Percentiles rank a stretch among this genome's conserved stretches.
These are phyloP conservation scores for Pseudorectes ferrugineus DNA, from an alignment of 2,113 vertebrate species.

Conservation along the genomic window DNA sequence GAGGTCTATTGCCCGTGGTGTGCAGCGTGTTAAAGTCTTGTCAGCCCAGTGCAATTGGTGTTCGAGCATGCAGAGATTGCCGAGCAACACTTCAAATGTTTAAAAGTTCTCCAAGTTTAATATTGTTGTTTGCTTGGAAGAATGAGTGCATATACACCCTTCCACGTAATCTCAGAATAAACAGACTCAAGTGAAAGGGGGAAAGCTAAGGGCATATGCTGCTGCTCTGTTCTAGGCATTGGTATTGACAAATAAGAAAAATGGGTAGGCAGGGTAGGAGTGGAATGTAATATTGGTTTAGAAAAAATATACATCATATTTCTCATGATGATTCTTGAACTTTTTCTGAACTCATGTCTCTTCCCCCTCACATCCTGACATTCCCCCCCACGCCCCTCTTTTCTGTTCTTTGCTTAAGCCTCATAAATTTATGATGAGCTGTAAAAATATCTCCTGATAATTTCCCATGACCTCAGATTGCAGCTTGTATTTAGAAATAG, in stretches of 20 bases:
- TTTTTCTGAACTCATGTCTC: background rate
- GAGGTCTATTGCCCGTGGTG: background rate
- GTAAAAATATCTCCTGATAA: background rate
- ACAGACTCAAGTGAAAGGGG: background rate
- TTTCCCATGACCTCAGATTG: slow-evolving; percentile 16
- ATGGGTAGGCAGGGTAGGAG: background rate
- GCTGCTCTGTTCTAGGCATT: background rate
- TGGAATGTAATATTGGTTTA: background rate
- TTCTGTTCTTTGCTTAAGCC: background rate
- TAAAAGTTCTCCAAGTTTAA: background rate
- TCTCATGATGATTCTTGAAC: background rate
- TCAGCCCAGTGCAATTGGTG: background rate
- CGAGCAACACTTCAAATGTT: background rate
- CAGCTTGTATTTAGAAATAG: background rate
- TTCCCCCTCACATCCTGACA: background rate
- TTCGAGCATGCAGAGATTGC: background rate
- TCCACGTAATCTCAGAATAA: background rate
- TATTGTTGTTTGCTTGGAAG: background rate
- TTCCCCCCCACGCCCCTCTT: background rate
- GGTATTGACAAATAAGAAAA: background rate
- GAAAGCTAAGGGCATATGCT: background rate
- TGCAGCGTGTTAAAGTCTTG: background rate
- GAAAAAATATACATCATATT: background rate
- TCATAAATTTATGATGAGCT: background rate
- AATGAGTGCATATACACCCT: background rate